Percentiles rank a stretch among this genome's conserved stretches.
Conservation (phyloP, 23 tunicate genomes). For the Styela plicata region DNA sequence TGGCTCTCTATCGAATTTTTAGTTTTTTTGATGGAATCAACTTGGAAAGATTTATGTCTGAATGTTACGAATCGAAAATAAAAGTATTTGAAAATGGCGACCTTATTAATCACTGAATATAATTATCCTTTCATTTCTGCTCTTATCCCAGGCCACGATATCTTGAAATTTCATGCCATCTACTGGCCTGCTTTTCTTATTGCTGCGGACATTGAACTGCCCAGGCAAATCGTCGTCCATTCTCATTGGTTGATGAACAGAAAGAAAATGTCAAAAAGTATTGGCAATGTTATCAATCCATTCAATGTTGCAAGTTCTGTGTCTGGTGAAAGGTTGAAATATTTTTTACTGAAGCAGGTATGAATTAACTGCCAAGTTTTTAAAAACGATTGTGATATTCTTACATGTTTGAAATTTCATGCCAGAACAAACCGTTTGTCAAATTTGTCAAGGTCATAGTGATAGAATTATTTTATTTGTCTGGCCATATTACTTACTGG, state of each 20-base stretch:
- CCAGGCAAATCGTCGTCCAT: slow-evolving; percentile 66
- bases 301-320: slow-evolving; percentile 30
- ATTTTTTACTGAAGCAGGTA: slow-evolving; percentile 44
- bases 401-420: no score
- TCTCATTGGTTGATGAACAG: slow-evolving; percentile 76
- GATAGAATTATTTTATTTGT: no score
- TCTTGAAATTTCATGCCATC: slow-evolving; percentile 78
- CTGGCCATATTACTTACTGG: no score
- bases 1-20: background rate
- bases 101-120: no score
- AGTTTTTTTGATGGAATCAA: no score
- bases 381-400: no score
- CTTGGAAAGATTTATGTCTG: no score
- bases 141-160: slow-evolving; percentile 42
- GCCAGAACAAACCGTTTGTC: no score
- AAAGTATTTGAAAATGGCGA: no score
- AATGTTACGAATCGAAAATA: no score
- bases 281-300: slow-evolving; percentile 82
- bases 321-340: slow-evolving; percentile 43
- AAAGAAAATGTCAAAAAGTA: slow-evolving; percentile 88
- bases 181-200: slow-evolving; percentile 96
- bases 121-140: background rate
- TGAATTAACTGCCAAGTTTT: no score
- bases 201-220: slow-evolving; percentile 82
- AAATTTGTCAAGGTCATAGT: no score